Evolutionary conservation across 2,888 invertebrate genomes (phyloP).

Genomic region (Andrena trimmerana): DNA sequence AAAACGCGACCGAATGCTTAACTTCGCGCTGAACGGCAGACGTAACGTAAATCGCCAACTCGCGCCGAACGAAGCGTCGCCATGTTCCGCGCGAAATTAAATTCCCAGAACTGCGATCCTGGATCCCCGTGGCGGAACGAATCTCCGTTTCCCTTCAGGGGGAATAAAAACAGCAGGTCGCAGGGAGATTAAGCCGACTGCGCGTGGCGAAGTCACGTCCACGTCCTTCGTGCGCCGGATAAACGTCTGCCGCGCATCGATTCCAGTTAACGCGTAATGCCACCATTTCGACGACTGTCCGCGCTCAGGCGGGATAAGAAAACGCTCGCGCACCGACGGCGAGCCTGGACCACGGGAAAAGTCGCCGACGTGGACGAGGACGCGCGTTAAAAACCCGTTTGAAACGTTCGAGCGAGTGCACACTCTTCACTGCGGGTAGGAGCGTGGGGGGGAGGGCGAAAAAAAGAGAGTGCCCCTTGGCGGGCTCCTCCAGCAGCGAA

Average conservation of each 20-base stretch:
- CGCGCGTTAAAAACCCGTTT: conserved; percentile 58
- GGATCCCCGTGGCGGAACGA: no score
- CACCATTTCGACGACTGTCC: conserved; percentile 55
- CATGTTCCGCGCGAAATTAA: background rate
- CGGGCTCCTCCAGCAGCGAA: conserved; percentile 50
- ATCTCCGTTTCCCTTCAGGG: background rate
- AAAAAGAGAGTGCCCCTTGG: conserved; percentile 41
- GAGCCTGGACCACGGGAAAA: background rate
- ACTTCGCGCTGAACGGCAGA: background rate
- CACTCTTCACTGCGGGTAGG: conserved; percentile 16
- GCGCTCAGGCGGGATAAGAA: conserved; percentile 47
- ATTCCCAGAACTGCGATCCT: conserved; percentile 5
- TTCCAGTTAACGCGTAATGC: conserved; percentile 52
- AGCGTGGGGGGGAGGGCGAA: conserved; percentile 1
- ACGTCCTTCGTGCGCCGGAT: conserved; percentile 39
- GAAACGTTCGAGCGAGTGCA: conserved; percentile 43
- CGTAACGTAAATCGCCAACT: no score
- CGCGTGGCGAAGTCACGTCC: conserved; percentile 19
- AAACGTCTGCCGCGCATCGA: conserved; percentile 43
- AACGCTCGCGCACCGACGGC: conserved; percentile 26
- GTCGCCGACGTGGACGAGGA: conserved; percentile 2
- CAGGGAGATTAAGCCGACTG: conserved; percentile 2
- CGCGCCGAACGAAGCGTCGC: no score
- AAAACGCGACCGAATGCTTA: background rate
- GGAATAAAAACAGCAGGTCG: background rate